Evolutionary conservation across 2,113 vertebrate species (phyloP), one percentile per base, ranked within the genome.

Genomic region (Cryptoleucopteryx plumbea): DNA sequence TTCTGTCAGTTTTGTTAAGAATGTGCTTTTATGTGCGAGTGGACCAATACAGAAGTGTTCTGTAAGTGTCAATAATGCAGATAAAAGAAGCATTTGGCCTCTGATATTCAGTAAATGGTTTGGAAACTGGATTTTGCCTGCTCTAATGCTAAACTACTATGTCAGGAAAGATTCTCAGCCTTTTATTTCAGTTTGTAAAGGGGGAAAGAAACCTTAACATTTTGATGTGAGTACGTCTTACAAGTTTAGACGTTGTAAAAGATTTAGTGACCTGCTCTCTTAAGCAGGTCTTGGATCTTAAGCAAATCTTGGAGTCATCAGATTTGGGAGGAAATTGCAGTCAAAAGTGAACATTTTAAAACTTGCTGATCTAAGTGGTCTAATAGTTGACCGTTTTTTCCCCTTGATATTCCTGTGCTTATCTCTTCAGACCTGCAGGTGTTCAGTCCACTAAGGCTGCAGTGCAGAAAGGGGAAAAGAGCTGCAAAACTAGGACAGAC

Each of bases 401-500:
- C 87, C 78, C 47, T 93, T 94, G 72, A 48, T 77, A 56, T 75
- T 86, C 34, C 38, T 31, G 20, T 50, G 20, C 83, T 90, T 67
- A 66, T 62, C 62, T 90, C 70, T 86, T 80, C 83, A 86, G 83
- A 93, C 66, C 63, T 80, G 85, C 83, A 94, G 94, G 87, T 96
- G 81, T 82, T 94, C 87, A 47, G 80, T 91, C 86, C 88, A 85
- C 72, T 89, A 71, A 93, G 93, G 75, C 79, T 77, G 78, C 70
- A 72, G 92, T 79, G 85, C 58, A 84, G 77, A 72, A 75, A 81
- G 45, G 74, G 84, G 74, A 42, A 38, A 94, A 85, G 86, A 95
- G 85, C 88, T 94, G 82, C 8, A 16, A 90, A 98, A 97, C 92
- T 98, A 98, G 98, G 98, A 92, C 98, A 98, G 40, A 85, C 86